Base-by-base conservation (phyloP, 1,140 invertebrate genomes). In the Maniola jurtina region DNA sequence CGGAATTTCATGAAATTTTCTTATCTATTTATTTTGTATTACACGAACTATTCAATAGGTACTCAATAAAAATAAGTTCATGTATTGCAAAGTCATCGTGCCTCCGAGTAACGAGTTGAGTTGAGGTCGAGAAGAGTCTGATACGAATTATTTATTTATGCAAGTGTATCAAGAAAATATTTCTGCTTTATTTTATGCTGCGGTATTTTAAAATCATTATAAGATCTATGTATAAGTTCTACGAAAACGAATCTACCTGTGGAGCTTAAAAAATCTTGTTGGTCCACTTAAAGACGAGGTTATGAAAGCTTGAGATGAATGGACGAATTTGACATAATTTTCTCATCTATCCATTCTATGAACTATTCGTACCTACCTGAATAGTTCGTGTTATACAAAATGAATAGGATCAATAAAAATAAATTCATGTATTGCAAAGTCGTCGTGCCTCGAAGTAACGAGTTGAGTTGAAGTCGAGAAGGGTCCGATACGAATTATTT, bases 121-220 rank as follows among this genome's bases (percentile, higher is more conserved):
- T 25, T 75, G 38, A 68, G 66, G 66, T 68, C 59, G 60, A 67
- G 76, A 75, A 79, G 81, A 79, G 70, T 76, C 74, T 70, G 77
- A 76, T 76, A 76, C 73, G 70, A 81, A 70, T 78, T 83, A 84
- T 84, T 83, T 86, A 86, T 84, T 86, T 82, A 84, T 80, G 76
- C 82, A 86, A 79, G 70, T 79, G 72, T 67, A 77, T 73, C 71
- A 25, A 25, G 4, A 25, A 25, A 25, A 25, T n/a, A n/a, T n/a
- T n/a, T n/a, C n/a, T n/a, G n/a, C n/a, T n/a, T n/a, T n/a, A n/a
- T n/a, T n/a, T n/a, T n/a, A n/a, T n/a, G n/a, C n/a, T n/a, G n/a
- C n/a, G n/a, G 25, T 25, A 25, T 25, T 25, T 25, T 25, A 25
- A 25, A 25, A 25, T 25, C 25, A 25, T 25, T 25, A 25, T 25